Conservation (phyloP, 2,113 vertebrate species). For the Petrocephalus microphthalmus region DNA sequence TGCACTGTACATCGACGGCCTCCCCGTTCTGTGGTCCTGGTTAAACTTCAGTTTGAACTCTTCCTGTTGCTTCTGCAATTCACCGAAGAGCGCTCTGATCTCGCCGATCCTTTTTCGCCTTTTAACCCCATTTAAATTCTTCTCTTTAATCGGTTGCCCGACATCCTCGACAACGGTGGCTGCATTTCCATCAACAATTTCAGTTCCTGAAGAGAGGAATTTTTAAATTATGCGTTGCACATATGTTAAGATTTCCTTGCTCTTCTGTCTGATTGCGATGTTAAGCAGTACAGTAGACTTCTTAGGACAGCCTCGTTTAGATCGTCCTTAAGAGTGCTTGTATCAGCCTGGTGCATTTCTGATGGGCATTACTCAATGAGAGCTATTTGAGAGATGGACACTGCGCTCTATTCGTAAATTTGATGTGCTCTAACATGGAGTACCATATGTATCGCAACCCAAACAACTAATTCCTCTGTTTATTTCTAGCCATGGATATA, state of each 20-base stretch:
- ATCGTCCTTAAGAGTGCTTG: background rate
- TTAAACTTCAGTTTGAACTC: background rate
- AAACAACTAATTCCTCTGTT: background rate
- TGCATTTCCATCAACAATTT: background rate
- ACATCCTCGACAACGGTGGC: too few species aligned
- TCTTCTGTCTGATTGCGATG: background rate
- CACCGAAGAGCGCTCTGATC: background rate
- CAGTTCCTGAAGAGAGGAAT: background rate
- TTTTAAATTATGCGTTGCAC: background rate
- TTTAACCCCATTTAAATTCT: too few species aligned
- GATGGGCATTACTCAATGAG: background rate
- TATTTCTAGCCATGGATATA: background rate
- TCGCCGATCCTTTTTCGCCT: background rate
- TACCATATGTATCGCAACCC: background rate
- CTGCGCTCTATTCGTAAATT: too few species aligned
- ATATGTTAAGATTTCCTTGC: background rate
- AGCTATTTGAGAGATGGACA: too few species aligned
- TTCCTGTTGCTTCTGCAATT: background rate
- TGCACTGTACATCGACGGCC: background rate
- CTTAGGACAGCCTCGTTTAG: background rate
- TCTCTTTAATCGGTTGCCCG: too few species aligned
- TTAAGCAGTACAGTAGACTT: background rate
- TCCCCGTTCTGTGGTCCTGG: background rate
- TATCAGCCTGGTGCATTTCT: background rate
- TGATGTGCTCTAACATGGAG: background rate